Base-by-base conservation (phyloP, 2,113 vertebrate species). In the Zapus hudsonius region DNA sequence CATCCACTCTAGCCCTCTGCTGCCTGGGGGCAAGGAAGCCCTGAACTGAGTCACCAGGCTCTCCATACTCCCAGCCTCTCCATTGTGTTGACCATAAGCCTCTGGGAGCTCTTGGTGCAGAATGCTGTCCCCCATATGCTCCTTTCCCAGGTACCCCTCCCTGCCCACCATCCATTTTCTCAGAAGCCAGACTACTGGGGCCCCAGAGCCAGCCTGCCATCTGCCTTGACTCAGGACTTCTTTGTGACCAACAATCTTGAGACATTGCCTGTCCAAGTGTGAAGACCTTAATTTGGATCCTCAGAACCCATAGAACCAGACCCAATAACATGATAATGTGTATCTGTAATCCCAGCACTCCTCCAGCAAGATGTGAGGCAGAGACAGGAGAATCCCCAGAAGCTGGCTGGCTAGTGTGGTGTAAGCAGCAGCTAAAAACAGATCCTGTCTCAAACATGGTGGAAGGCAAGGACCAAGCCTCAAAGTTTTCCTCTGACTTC, bases 61-160 rank as follows among this genome's bases (percentile, higher is more conserved):
- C 12, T 11, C 0, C 1, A 8, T 7, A 16, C 25, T 17, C 6
- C 36, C 59, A 33, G n/a, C n/a, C n/a, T 73, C 8, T 81, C 23
- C 15, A 25, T 2, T 1, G 17, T 76, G 19, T 25, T 17, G 20
- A 63, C 12, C 38, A 42, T 69, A 66, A 61, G 25, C 16, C 23
- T 19, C 42, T 1, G 7, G 61, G 29, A 47, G 31, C 19, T 52
- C 36, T 57, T 42, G 67, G 29, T 40, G 25, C 23, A 40, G n/a
- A 10, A 17, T 4, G 20, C 16, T 47, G n/a, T 19, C 44, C n/a
- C 9, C 17, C 4, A 16, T 0, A 10, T 0, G 8, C 31, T 31
- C 16, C 36, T 73, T 40, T 73, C n/a, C 47, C 52, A 52, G 12
- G 11, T 52, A 52, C 52, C 52, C 52, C 52, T 52, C 52, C 52